Evolutionary conservation across 2,797 vertebrate genomes (phyloP).

Genomic region (Malurus leucopterus): DNA sequence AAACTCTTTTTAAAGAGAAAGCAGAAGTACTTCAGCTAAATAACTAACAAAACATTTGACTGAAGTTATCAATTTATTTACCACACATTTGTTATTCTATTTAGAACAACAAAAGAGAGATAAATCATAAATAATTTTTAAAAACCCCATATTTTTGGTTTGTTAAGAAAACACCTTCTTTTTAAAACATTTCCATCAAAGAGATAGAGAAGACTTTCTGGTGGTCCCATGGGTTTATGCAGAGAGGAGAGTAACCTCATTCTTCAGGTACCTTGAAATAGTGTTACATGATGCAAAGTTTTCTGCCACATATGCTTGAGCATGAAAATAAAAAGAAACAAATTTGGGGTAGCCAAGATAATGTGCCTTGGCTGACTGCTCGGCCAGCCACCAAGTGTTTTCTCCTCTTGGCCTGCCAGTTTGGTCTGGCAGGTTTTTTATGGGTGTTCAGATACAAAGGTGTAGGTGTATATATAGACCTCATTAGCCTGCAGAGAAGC

Average conservation of each 20-base stretch:
- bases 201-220: background rate
- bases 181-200: background rate
- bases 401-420: background rate
- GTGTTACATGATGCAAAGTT: background rate
- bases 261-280: background rate
- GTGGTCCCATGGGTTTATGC: background rate
- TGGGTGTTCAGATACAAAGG: background rate
- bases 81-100: background rate
- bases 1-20: background rate
- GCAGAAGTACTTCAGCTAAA: background rate
- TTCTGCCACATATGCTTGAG: background rate
- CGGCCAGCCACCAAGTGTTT: background rate
- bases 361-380: background rate
- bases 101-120: background rate
- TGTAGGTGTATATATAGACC: background rate
- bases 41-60: background rate
- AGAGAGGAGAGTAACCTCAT: background rate
- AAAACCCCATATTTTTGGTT: background rate
- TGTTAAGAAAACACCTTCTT: background rate
- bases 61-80: background rate
- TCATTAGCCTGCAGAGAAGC: background rate
- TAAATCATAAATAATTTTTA: no score
- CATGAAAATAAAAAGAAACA: background rate
- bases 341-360: background rate
- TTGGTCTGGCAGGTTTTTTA: background rate